Evolutionary conservation across 1,140 invertebrate genomes (phyloP).

Genomic region (Macrotrachela quadricornifera): DNA sequence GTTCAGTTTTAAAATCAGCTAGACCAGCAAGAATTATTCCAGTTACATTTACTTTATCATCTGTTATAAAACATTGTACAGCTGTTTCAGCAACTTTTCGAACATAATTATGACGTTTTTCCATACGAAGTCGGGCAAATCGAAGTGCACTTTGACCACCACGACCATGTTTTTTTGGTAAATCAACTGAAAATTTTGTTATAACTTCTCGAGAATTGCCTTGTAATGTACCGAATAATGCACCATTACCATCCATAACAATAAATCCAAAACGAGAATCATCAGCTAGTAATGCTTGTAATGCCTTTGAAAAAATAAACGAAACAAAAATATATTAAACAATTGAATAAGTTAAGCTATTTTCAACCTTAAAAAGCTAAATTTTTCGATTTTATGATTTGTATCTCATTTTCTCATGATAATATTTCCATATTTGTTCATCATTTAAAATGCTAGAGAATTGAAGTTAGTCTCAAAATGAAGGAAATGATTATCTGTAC

Average conservation of each 20-base stretch:
- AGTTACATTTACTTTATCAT: slow-evolving; percentile 87
- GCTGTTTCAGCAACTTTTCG: slow-evolving; percentile 96
- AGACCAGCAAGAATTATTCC: slow-evolving; percentile 91
- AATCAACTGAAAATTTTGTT: slow-evolving; percentile 95
- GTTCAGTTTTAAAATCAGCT: slow-evolving; percentile 97
- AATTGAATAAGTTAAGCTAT: no score
- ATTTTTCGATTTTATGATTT: no score
- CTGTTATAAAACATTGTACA: slow-evolving; percentile 82
- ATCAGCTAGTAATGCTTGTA: slow-evolving; percentile 82
- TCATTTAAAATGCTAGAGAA: no score
- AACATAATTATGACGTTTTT: slow-evolving; percentile 98
- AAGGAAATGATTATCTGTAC: no score
- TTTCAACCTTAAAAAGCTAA: no score
- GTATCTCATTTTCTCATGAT: no score
- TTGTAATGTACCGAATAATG: slow-evolving; percentile 91
- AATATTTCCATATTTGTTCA: no score
- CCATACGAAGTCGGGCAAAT: slow-evolving; percentile 95
- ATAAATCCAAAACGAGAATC: slow-evolving; percentile 99
- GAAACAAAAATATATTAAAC: no score
- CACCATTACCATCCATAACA: slow-evolving; percentile 99
- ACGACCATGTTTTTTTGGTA: slow-evolving; percentile 97
- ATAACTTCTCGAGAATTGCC: slow-evolving; percentile 71
- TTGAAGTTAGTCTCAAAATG: no score
- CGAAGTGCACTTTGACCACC: slow-evolving; percentile 96
- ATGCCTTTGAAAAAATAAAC: slow-evolving; percentile 35